Evolutionary conservation across 2,888 invertebrate species (phyloP).

Genomic region (Sesia bembeciformis): DNA sequence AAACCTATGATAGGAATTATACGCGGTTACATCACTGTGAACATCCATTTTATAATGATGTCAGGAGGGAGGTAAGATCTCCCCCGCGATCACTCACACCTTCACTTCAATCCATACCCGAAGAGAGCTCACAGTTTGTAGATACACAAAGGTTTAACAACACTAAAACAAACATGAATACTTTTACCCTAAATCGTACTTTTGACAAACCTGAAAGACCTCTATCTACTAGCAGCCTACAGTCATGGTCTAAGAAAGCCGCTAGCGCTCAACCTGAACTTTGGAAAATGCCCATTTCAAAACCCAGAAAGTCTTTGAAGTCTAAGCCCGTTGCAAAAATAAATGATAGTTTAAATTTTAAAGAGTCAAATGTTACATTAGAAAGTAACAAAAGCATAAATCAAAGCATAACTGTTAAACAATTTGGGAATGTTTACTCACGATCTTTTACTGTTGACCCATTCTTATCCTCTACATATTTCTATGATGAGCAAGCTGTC

Average conservation of each 20-base stretch:
- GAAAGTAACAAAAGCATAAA: constrained; percentile 46
- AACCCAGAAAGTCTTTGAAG: constrained; percentile 35
- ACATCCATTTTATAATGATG: constrained; percentile 18
- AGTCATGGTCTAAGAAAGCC: constrained; percentile 57
- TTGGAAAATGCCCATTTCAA: constrained; percentile 48
- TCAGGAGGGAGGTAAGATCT: constrained; percentile 33
- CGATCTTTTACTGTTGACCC: constrained; percentile 77
- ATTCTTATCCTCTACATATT: constrained; percentile 78
- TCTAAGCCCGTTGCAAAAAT: constrained; percentile 24
- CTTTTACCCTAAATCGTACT: constrained; percentile 60
- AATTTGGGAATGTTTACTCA: constrained; percentile 55
- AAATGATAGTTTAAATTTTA: constrained; percentile 27
- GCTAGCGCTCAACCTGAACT: constrained; percentile 45
- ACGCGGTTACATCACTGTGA: constrained; percentile 23
- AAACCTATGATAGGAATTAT: constrained; percentile 30
- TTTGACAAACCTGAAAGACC: constrained; percentile 43
- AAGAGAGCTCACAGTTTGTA: constrained; percentile 55
- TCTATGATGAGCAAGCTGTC: constrained; percentile 79
- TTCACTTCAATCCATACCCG: constrained; percentile 62
- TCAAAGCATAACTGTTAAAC: constrained; percentile 51
- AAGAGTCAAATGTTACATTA: constrained; percentile 29
- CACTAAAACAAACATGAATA: constrained; percentile 39
- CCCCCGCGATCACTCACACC: constrained; percentile 55
- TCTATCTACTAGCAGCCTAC: constrained; percentile 26
- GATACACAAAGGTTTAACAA: constrained; percentile 43